phyloP scores from a whole-genome alignment of 2,797 vertebrate genomes.

The Helarctos malayanus region DNA sequence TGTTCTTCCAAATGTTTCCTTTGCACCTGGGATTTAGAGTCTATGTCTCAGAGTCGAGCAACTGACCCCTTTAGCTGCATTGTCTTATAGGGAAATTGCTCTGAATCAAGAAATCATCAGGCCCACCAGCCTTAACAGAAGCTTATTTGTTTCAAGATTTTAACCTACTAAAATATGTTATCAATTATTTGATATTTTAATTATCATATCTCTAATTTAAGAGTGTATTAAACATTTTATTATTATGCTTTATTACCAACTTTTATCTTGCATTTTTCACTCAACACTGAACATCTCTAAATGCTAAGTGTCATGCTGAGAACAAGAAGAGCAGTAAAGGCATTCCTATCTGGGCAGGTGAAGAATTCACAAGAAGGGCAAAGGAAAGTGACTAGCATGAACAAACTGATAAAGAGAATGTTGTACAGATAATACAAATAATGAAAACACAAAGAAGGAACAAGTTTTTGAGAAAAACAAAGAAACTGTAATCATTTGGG shows the following conservation, averaged over 20 bases:
- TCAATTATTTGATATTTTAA: neutral
- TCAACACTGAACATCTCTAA: neutral
- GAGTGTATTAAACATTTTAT: neutral
- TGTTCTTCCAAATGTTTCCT: neutral
- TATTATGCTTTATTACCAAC: neutral
- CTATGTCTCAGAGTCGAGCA: neutral
- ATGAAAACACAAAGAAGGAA: neutral
- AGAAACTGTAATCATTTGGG: neutral
- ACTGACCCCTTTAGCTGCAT: neutral
- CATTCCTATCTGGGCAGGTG: neutral
- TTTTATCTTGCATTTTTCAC: neutral
- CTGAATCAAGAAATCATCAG: neutral
- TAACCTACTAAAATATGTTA: neutral
- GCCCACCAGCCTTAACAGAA: neutral
- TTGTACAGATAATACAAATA: neutral
- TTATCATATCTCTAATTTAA: neutral
- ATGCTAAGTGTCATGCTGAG: neutral
- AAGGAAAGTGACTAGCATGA: neutral
- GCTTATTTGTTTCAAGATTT: neutral
- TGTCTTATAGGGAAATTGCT: neutral
- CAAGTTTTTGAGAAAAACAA: neutral
- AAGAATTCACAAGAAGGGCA: neutral
- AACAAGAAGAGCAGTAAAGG: neutral
- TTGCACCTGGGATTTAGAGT: neutral
- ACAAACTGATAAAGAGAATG: neutral